These are phyloP conservation scores for Carabus problematicus DNA, from an alignment of 2,888 invertebrate genomes.

Conservation along the genomic window DNA sequence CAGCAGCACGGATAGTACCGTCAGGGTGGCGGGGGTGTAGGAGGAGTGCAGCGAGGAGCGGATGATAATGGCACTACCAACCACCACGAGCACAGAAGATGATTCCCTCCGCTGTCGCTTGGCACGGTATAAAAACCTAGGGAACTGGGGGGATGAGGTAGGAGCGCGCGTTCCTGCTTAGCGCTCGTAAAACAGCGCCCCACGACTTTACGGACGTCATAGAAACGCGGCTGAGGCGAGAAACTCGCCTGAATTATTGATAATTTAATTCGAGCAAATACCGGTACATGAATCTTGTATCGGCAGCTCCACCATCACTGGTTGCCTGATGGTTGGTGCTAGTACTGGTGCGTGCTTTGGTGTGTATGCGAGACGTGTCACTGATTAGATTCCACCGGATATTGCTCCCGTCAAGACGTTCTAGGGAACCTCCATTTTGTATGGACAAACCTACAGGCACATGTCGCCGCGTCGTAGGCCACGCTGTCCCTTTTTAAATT, in stretches of 20 bases:
- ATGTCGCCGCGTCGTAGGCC: no score
- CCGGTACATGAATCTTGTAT: slow-evolving; percentile 56
- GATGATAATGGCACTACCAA: no score
- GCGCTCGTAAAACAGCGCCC: slow-evolving; percentile 19
- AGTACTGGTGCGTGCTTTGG: not conserved
- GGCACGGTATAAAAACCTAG: no score
- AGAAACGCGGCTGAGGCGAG: slow-evolving; percentile 51
- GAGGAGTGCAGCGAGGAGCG: no score
- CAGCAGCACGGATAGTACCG: no score
- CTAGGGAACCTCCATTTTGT: not conserved
- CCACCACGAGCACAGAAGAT: no score
- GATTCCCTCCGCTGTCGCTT: no score
- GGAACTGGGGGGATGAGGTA: no score
- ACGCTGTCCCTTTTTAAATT: no score
- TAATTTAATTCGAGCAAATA: slow-evolving; percentile 59
- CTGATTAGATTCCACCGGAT: slow-evolving; percentile 40
- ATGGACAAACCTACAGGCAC: no score
- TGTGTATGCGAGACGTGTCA: slow-evolving; percentile 4
- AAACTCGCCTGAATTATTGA: slow-evolving; percentile 57
- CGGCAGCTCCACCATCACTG: slow-evolving; percentile 10
- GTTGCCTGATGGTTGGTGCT: not conserved
- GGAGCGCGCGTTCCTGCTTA: slow-evolving; percentile 1
- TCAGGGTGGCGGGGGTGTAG: no score
- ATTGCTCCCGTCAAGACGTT: slow-evolving; percentile 36
- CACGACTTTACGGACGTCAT: slow-evolving; percentile 55